phyloP scores from a whole-genome alignment of 2,113 vertebrate genomes.

The Saiga tatarica region DNA sequence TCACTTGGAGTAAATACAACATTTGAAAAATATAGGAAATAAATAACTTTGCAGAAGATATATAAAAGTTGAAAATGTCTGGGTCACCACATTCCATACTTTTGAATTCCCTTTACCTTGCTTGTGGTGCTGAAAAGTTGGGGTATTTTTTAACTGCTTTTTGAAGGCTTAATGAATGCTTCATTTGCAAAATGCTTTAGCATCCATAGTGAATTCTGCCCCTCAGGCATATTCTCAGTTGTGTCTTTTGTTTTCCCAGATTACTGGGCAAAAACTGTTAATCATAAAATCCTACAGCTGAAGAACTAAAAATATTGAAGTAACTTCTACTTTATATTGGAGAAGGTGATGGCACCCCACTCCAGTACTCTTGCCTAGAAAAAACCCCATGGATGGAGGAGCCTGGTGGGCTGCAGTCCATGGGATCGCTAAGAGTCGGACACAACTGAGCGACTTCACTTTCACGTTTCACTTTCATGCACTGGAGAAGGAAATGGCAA shows the following conservation, averaged over 20 bases:
- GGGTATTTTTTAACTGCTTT: not conserved
- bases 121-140: not conserved
- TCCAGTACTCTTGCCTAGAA: too few relatives aligned
- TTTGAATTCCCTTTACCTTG: not conserved
- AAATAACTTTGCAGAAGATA: not conserved
- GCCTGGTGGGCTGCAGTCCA: too few relatives aligned
- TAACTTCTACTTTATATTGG: not conserved
- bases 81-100: not conserved
- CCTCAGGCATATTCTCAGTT: not conserved
- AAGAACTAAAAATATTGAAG: not conserved
- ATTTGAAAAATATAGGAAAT: not conserved
- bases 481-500: too few relatives aligned
- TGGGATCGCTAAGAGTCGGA: too few relatives aligned
- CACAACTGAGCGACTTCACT: fast-evolving
- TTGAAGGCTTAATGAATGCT: not conserved
- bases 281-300: not conserved
- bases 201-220: not conserved
- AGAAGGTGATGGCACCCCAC: too few relatives aligned
- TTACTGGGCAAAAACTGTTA: not conserved
- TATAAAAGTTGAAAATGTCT: not conserved
- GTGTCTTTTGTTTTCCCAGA: not conserved
- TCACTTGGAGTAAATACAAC: not conserved
- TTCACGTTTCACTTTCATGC: too few relatives aligned
- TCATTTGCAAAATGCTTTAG: not conserved
- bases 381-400: too few relatives aligned